Evolutionary conservation across 2,797 vertebrate genomes (phyloP), one percentile per base, ranked within the genome.

Genomic region (Taenioides sp.): DNA sequence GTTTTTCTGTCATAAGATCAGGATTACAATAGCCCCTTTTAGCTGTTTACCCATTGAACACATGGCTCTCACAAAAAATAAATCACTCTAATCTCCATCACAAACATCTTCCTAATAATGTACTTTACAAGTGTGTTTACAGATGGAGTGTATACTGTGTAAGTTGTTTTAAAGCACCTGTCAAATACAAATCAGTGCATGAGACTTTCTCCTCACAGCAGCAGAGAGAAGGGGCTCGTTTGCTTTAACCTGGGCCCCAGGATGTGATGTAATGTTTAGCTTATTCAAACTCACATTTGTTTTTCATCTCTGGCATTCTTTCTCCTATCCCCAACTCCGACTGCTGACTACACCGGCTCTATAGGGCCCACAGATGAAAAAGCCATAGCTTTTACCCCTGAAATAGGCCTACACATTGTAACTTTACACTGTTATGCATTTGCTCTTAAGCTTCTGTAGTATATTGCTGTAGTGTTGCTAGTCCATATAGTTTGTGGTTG

Each of bases 241-340:
- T 74, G 4, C 66, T 60, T 58, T 69, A 67, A 17, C 40, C 22
- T 34, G 28, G 50, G 31, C 65, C 65, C n/a, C 5, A 50, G 59
- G 5, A 28, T 63, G 57, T 22, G 27, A 20, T 63, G 31, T 58
- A 47, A 59, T 67, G 65, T 76, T 62, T 34, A 61, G 54, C 67
- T 16, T 67, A 79, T 25, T 76, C 66, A 73, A 22, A 17, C 61
- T 65, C 75, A 75, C 78, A 73, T 25, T 76, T 69, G 70, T 69
- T 80, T 54, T 70, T 67, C 58, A 72, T 81, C 75, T 81, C 65
- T 58, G 68, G 47, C 23, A 81, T 78, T 78, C 68, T 77, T 79
- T 72, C 49, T 22, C 34, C 34, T 60, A 65, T 67, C 49, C 61
- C 72, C 85, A 76, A 71, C 70, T 71, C 72, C 23, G 34, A 60